Base-by-base conservation (phyloP, 2,888 invertebrate genomes). In the Aphodius sticticus region DNA sequence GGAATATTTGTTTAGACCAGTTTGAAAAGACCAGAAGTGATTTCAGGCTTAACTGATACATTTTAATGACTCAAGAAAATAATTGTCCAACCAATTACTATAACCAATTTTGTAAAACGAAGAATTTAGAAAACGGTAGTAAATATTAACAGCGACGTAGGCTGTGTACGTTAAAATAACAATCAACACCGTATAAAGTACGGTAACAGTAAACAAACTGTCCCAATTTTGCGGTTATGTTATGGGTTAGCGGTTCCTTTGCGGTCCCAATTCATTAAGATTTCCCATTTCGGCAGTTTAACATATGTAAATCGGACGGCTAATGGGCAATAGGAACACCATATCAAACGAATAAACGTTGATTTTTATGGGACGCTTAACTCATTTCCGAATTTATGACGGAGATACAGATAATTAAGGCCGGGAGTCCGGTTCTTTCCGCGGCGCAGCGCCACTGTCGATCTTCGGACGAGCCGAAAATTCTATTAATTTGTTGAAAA, bases 341-440 rank as follows among this genome's bases (percentile, higher is more conserved):
- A 37, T 79, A 79, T 37, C 72, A 79, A 79, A 74, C 80, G 78
- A 74, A 78, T 77, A 78, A 80, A 78, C 78, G 71, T 69, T 38
- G 80, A 77, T 78, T 78, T 74, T 80, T 80, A 80, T 74, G 80
- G 76, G 78, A 71, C 78, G 69, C 70, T 78, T 80, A 78, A 80
- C 77, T 80, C 76, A 77, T 77, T 80, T 80, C 69, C 78, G 76
- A 80, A 80, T 80, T 80, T 80, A 80, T 77, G 72, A 72, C 77
- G 35, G 75, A 14, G 77, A 77, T 76, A 74, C 69, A 36, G 72
- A 72, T 78, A 80, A 80, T 80, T 80, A 80, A 78, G 78, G 76
- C 70, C 78, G 76, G 76, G 78, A 78, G 78, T 76, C 70, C 78
- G 76, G 76, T 77, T 72, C 75, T 78, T 75, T 69, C 53, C 76